Conservation (phyloP, 2,888 invertebrate species). For the Galeopsomyia nigrocyanea region DNA sequence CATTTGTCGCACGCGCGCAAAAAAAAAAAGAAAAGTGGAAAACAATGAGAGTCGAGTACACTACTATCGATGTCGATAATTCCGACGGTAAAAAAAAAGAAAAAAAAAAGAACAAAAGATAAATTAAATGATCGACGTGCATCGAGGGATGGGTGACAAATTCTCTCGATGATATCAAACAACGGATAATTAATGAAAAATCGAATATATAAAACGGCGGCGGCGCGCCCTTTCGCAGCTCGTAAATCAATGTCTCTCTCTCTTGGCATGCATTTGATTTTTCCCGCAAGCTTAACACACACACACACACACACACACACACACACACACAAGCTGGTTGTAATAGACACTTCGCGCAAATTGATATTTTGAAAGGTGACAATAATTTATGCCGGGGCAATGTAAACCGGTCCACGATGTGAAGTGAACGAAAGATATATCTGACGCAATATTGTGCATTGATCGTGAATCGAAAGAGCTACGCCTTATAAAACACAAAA, state of each 20-base stretch:
- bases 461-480: no score
- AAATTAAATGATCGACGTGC: constrained; percentile 20
- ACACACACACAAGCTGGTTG: no score
- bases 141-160: neutral
- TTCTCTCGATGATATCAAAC: neutral
- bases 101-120: neutral
- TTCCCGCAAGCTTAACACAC: constrained; percentile 30
- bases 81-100: constrained; percentile 7
- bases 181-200: constrained; percentile 7
- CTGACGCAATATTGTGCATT: no score
- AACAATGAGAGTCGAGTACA: no score
- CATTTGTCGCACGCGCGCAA: neutral
- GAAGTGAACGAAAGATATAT: no score
- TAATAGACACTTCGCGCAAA: constrained; percentile 46
- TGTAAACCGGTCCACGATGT: no score
- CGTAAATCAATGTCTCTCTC: constrained; percentile 39
- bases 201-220: neutral
- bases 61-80: no score
- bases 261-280: constrained; percentile 38
- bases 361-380: constrained; percentile 48
- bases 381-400: constrained; percentile 39
- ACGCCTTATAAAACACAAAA: no score
- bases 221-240: neutral
- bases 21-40: neutral
- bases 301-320: no score